Evolutionary conservation across 2,113 vertebrate genomes (phyloP), one percentile per base, ranked within the genome.

Genomic region (Melozone crissalis): DNA sequence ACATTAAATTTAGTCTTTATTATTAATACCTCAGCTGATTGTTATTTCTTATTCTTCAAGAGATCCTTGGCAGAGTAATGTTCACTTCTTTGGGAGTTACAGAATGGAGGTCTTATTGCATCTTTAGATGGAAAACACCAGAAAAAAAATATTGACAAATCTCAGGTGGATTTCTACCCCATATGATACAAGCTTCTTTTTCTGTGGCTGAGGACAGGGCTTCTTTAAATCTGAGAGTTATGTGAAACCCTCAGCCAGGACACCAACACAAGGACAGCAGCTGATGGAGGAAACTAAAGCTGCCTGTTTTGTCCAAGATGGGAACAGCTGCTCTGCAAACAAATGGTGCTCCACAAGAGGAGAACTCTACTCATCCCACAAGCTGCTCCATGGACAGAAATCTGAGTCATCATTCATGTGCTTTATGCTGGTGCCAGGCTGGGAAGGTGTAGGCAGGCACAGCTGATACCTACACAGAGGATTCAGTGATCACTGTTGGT

Each of bases 261-360:
- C 52, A 90, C 33, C 76, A 88, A 39, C 78, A 74, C 68, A 77
- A 31, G 72, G 85, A 84, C 28, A 95, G 67, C 85, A 91, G 90
- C 80, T 94, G 75, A 94, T 61, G 43, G 17, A 77, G 51, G 41
- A 77, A 86, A 87, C 41, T 75, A 58, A 93, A 87, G 86, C 79
- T 94, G 88, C 44, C 58, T 66, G 2, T 89, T 74, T 73, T 72
- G 71, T 74, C 72, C 72, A 90, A 71, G 82, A 76, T 62, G 65
- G 63, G 58, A 95, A 84, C 91, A 96, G 91, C 82, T 94, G 82
- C 85, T 91, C 85, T 88, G 72, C 59, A 88, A 58, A 92, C 67
- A 95, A 94, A 94, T 44, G 78, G 94, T 83, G 84, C 75, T 84
- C 39, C 82, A 46, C 63, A 58, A 91, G 91, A 93, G 54, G 14